Base-by-base conservation (phyloP, 2,797 vertebrate species). In the Propithecus perrieri region DNA sequence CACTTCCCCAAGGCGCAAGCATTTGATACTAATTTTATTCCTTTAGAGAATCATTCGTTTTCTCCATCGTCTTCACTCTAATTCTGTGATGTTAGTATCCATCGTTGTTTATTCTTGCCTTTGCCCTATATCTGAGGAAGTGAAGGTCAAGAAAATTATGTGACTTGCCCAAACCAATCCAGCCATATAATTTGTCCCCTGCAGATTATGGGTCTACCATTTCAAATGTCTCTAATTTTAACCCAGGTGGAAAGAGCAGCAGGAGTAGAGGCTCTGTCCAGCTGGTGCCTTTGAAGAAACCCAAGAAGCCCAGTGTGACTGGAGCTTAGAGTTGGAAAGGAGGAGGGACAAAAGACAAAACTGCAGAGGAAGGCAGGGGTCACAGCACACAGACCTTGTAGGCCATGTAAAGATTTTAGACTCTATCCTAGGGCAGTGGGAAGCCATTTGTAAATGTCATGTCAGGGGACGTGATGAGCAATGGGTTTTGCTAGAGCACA, bases 191-290 rank as follows among this genome's bases (percentile, higher is more conserved):
- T 98, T 97, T 97, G 79, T 89, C 89, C 89, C 85, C 97, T 94
- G 87, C 96, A 97, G 97, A 98, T 98, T 97, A 97, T 85, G 97
- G 97, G 97, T 97, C 75, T 97, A 84, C 89, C 86, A 55, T 97
- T 96, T 97, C 97, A 93, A 76, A 94, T 91, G 93, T 96, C 83
- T 96, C 97, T 91, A 78, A 48, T 97, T 97, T 98, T 98, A 97
- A 97, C 96, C 88, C 89, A 89, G 85, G 97, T 74, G 13, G 97
- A 97, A 98, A 95, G 94, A 96, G 89, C 53, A 95, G n/a, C 75
- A 43, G 89, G 94, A 94, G 67, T 48, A 3, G 69, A 95, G 91
- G 24, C 48, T 89, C 93, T 95, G 76, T 97, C 87, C 43, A 95
- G 92, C 95, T 97, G 94, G 83, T 97, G 89, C 83, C 97, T 98